phyloP scores from a whole-genome alignment of 64 coral and sea anemone genomes.

The Acropora tenuis region DNA sequence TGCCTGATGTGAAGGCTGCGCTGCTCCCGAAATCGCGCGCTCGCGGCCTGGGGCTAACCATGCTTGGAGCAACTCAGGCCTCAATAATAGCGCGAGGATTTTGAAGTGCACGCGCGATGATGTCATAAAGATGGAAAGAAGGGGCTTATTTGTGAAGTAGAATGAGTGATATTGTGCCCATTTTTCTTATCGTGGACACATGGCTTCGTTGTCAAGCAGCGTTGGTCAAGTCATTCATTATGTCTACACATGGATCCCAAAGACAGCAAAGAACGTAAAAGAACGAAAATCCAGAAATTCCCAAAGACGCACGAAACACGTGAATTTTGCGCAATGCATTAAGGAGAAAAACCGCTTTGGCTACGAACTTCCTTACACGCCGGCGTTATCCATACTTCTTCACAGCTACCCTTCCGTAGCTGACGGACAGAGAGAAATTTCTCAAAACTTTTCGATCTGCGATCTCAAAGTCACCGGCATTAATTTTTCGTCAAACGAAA shows the following conservation, averaged over 20 bases:
- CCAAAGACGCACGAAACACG: neutral
- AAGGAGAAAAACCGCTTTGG: neutral
- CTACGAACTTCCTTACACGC: neutral
- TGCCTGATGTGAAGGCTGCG: too few species aligned
- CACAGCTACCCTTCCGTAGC: neutral
- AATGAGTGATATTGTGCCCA: neutral
- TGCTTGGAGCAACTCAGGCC: too few species aligned
- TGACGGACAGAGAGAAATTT: neutral
- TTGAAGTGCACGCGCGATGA: neutral
- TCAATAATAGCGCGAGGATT: too few species aligned
- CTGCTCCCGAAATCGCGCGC: too few species aligned
- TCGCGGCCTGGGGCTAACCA: too few species aligned
- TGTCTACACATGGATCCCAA: conserved; percentile 26
- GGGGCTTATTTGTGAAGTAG: neutral
- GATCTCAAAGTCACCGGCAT: conserved; percentile 3
- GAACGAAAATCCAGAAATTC: neutral
- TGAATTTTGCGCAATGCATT: neutral
- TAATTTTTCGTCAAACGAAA: conserved; percentile 36
- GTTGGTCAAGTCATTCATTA: conserved; percentile 15
- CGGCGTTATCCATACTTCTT: neutral
- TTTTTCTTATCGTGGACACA: neutral
- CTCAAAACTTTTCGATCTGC: neutral
- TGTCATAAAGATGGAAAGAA: neutral
- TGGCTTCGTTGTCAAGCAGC: neutral
- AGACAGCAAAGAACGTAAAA: neutral